These are phyloP conservation scores for Sarcophaga bullata DNA, from an alignment of 1,140 invertebrate genomes.

Conservation along the genomic window DNA sequence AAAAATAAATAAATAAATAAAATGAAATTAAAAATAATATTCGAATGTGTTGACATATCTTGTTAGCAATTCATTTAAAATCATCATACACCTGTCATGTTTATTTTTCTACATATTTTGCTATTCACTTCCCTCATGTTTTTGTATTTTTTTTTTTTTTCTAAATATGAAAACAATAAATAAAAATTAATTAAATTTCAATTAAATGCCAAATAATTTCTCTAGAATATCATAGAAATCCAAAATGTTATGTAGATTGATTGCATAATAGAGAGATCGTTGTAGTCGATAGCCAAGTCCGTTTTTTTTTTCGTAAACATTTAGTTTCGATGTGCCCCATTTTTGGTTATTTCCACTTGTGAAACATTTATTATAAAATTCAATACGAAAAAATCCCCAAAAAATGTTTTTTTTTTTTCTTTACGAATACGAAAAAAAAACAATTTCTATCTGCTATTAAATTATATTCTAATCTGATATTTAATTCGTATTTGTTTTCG, in stretches of 20 bases:
- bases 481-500: conserved; percentile 29
- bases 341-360: conserved; percentile 33
- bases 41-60: background rate
- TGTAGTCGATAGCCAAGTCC: background rate
- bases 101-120: background rate
- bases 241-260: background rate
- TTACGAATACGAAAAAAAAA: background rate
- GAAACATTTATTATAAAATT: background rate
- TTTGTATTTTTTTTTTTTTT: background rate
- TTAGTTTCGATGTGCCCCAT: background rate
- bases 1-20: conserved; percentile 5
- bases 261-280: too few species aligned
- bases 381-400: conserved; percentile 1
- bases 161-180: conserved; percentile 14
- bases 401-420: too few species aligned
- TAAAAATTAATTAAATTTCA: conserved; percentile 23
- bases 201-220: conserved; percentile 12
- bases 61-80: background rate
- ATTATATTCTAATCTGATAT: background rate
- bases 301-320: background rate
- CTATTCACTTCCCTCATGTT: background rate
- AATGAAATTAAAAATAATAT: background rate
- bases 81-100: conserved; percentile 16
- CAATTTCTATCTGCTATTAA: background rate
- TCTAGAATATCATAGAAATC: background rate